Evolutionary conservation across 2,797 vertebrate species (phyloP).

Genomic region (Staurois parvus): DNA sequence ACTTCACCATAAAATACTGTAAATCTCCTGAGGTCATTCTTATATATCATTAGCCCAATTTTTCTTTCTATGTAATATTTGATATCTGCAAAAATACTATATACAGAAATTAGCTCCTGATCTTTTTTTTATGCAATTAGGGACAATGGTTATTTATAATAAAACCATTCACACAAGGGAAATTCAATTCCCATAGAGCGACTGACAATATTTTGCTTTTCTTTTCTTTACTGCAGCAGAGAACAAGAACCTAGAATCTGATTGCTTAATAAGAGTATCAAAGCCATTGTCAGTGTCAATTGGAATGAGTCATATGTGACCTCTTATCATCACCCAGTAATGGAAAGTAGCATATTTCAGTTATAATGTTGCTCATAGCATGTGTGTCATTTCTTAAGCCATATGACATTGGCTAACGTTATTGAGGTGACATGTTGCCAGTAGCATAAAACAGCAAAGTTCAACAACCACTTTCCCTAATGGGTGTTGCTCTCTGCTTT

Average conservation of each 20-base stretch:
- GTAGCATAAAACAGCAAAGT: too few relatives aligned
- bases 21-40: not conserved
- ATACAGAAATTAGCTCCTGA: not conserved
- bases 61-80: not conserved
- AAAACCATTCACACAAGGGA: not conserved
- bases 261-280: too few relatives aligned
- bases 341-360: not conserved
- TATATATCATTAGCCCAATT: not conserved
- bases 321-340: too few relatives aligned
- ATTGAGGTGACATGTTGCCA: too few relatives aligned
- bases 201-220: not conserved
- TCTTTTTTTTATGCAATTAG: too few relatives aligned
- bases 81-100: not conserved
- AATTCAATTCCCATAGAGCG: not conserved
- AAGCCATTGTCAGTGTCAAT: too few relatives aligned
- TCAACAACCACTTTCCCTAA: too few relatives aligned
- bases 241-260: too few relatives aligned
- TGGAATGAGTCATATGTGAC: too few relatives aligned
- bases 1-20: not conserved
- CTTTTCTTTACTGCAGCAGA: not conserved
- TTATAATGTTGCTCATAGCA: not conserved
- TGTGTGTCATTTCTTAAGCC: too few relatives aligned
- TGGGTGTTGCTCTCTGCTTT: too few relatives aligned
- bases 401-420: too few relatives aligned
- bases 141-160: not conserved